Percentiles rank a stretch among this genome's conserved stretches.
Conservation (phyloP, 2,113 vertebrate genomes). For the Semnopithecus entellus region DNA sequence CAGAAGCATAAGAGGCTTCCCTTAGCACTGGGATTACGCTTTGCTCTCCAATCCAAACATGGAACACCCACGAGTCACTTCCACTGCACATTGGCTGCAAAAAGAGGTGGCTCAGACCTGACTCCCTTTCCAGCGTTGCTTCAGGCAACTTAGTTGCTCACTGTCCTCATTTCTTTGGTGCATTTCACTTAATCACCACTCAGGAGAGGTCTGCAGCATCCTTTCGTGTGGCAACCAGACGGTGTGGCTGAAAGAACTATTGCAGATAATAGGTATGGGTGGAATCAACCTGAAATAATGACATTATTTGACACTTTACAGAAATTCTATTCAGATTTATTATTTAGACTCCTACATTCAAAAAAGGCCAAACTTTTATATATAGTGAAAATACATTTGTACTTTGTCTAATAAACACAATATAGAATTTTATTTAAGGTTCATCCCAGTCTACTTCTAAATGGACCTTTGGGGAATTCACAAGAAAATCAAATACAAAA, state of each 20-base stretch:
- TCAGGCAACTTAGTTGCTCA: background rate
- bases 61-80: background rate
- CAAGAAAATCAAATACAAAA: slow-evolving; percentile 16
- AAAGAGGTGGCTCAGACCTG: background rate
- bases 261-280: background rate
- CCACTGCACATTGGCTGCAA: background rate
- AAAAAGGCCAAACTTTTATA: background rate
- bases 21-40: background rate
- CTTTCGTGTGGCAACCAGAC: background rate
- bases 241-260: background rate
- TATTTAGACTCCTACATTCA: background rate
- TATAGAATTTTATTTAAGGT: background rate
- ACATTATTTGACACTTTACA: background rate
- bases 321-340: background rate
- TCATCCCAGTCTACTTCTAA: background rate
- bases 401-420: background rate
- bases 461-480: background rate
- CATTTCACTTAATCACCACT: background rate
- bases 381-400: background rate
- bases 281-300: background rate
- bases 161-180: background rate
- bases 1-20: slow-evolving; percentile 30
- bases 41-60: slow-evolving; percentile 34
- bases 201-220: background rate
- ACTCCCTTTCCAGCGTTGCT: background rate